phyloP scores from a whole-genome alignment of 1,140 invertebrate species.

The Drosophila nasuta region DNA sequence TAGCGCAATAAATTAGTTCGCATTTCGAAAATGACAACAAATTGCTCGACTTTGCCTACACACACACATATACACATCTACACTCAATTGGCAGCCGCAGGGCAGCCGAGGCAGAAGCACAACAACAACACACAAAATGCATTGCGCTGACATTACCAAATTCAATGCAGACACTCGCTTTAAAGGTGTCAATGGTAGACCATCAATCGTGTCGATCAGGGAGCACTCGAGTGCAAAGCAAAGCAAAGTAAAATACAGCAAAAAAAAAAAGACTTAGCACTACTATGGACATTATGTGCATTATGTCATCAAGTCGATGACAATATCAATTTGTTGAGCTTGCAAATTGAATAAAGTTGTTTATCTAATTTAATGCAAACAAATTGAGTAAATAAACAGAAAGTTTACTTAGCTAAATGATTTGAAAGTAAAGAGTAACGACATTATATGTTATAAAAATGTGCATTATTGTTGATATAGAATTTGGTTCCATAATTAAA shows the following conservation, averaged over 20 bases:
- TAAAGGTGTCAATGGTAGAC: constrained; percentile 43
- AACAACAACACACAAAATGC: constrained; percentile 19
- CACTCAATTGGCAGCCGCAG: constrained; percentile 5
- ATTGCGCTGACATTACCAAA: constrained; percentile 42
- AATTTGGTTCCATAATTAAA: too few species aligned
- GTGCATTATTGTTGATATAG: too few species aligned
- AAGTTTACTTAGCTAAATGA: background rate
- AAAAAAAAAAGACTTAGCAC: background rate
- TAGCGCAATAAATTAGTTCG: constrained; percentile 80
- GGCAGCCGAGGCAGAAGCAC: constrained; percentile 23
- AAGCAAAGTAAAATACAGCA: too few species aligned
- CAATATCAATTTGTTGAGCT: constrained; percentile 5
- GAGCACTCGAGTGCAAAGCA: background rate
- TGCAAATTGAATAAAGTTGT: constrained; percentile 9
- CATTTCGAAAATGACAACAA: constrained; percentile 83
- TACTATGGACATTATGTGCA: background rate
- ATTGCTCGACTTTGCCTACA: constrained; percentile 58
- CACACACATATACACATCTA: constrained; percentile 15
- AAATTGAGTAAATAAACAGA: constrained; percentile 7
- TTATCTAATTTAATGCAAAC: constrained; percentile 7
- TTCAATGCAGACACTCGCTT: constrained; percentile 26
- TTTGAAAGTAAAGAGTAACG: background rate
- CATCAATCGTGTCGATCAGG: constrained; percentile 24
- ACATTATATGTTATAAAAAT: too few species aligned
- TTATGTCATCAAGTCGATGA: constrained; percentile 4